These are phyloP conservation scores for Gandaritis pyraliata DNA, from an alignment of 2,888 invertebrate genomes.

Conservation along the genomic window DNA sequence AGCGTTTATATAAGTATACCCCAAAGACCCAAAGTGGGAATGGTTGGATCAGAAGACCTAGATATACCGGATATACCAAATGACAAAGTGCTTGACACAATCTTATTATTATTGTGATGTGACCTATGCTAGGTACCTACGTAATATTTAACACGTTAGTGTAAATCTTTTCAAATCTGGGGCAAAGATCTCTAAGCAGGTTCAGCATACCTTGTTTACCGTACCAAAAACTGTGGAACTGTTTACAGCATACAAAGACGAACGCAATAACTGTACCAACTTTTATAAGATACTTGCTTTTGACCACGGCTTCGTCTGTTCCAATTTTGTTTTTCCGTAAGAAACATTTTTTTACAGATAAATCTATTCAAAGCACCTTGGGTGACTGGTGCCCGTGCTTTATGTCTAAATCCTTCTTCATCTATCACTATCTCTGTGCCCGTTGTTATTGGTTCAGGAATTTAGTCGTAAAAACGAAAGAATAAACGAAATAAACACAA, in stretches of 20 bases:
- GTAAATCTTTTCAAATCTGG: conserved; percentile 1
- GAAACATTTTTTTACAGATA: background rate
- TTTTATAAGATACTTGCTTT: background rate
- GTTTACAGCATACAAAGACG: conserved; percentile 13
- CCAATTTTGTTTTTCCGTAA: background rate
- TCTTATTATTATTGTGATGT: background rate
- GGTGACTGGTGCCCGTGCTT: too few species aligned
- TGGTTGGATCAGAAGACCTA: too few species aligned
- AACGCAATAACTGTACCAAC: conserved; percentile 1
- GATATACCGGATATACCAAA: too few species aligned
- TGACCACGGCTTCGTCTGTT: background rate
- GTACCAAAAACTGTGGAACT: conserved; percentile 16
- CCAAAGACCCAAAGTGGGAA: too few species aligned
- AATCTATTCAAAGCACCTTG: too few species aligned
- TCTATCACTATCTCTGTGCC: too few species aligned
- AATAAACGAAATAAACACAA: too few species aligned
- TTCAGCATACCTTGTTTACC: conserved; percentile 17
- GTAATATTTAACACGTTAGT: background rate
- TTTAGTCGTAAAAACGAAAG: too few species aligned
- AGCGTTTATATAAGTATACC: too few species aligned
- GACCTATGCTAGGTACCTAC: background rate
- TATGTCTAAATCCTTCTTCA: too few species aligned
- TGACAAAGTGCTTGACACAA: background rate
- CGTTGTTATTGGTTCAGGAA: too few species aligned
- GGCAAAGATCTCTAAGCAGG: conserved; percentile 21